Conservation (phyloP, 2,113 vertebrate genomes). For the Scatophagus argus region DNA sequence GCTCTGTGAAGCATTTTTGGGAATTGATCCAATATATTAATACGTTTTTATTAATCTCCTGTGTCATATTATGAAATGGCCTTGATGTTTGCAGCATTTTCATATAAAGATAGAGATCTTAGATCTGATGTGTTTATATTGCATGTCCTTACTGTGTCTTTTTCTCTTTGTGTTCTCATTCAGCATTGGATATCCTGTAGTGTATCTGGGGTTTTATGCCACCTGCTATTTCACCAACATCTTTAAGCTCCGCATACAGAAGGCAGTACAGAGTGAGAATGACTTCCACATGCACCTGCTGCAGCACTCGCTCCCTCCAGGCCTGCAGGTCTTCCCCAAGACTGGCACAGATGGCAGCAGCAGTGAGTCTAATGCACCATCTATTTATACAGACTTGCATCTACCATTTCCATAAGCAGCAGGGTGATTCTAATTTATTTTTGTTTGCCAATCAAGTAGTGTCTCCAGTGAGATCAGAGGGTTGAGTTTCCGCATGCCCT, state of each 20-base stretch:
- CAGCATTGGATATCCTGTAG: slow-evolving; percentile 87
- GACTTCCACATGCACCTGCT: slow-evolving; percentile 86
- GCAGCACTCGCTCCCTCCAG: slow-evolving; percentile 84
- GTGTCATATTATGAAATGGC: neutral
- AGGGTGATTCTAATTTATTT: neutral
- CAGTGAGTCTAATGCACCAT: slow-evolving; percentile 62
- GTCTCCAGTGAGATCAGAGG: neutral
- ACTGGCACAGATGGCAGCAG: slow-evolving; percentile 73
- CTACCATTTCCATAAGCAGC: neutral
- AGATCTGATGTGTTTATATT: neutral
- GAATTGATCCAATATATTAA: neutral
- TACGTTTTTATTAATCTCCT: neutral
- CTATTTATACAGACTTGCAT: neutral
- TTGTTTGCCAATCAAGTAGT: neutral
- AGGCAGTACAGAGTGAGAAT: slow-evolving; percentile 82
- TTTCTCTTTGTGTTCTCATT: neutral
- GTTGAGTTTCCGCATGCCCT: neutral
- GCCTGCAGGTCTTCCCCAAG: slow-evolving; percentile 84
- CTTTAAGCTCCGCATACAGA: slow-evolving; percentile 85
- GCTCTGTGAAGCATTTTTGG: neutral
- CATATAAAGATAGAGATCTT: neutral
- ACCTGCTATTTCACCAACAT: slow-evolving; percentile 88
- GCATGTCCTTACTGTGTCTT: neutral
- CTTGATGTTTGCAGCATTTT: too few relatives aligned
- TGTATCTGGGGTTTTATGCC: slow-evolving; percentile 87